Evolutionary conservation across 2,113 vertebrate genomes (phyloP), one percentile per base, ranked within the genome.

Genomic region (Lepisosteus osseus): DNA sequence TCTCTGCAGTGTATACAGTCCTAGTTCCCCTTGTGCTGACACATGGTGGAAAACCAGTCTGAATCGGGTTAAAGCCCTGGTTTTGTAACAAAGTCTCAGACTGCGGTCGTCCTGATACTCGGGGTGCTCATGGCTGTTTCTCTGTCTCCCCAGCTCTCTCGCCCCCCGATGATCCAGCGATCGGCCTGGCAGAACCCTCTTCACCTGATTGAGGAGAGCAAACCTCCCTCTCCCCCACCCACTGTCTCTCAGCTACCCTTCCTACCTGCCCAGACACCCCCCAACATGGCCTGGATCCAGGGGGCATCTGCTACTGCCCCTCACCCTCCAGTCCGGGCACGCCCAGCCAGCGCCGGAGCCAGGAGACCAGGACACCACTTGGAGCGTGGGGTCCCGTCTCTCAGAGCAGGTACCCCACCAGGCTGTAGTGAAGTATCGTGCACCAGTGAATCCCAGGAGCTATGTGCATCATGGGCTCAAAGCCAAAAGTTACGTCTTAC

Each of bases 111-210:
- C 29, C 29, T 29, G 29, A 29, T 29, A 29, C 29, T 29, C 29
- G 29, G 29, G 29, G 29, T 1, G 29, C 29, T 29, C 1, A 29
- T 59, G n/a, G 14, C n/a, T 1, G 57, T 59, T 1, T 1, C 13
- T 59, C 3, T 54, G 11, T 56, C 40, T 57, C 68, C 0, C 0
- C 75, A 92, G 90, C 29, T 80, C n/a, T 80, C 83, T 29, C 78
- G 3, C 43, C 80, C 80, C 0, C 77, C 85, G 0, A 7, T 55
- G 72, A 78, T 40, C 5, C 68, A 55, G 1, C 73, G 73, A 5
- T 42, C 44, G 0, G 77, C 82, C 0, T 86, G 87, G 83, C 57
- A 78, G 0, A 14, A 75, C 65, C 80, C 72, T 14, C 66, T 78
- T 17, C 87, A 85, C 70, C 1, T 65, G 12, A 56, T 61, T 7